These are phyloP conservation scores for Echinometra lucunter DNA, from an alignment of 53 echinoderm and acorn worm species.

Conservation along the genomic window DNA sequence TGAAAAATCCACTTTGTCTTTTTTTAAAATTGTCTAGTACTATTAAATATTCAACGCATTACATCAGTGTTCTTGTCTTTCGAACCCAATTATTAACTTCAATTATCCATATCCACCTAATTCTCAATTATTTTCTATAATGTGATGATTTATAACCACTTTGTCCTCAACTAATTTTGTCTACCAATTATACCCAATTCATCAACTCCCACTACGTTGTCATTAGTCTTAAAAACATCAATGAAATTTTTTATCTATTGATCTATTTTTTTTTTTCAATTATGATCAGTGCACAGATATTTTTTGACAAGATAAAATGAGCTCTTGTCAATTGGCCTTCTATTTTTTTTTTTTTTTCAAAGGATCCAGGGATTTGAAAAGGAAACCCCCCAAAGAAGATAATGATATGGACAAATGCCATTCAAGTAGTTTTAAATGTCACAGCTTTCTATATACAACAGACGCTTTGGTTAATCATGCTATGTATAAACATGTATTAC, in stretches of 20 bases:
- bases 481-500: neutral
- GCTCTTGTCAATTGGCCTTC: too few species aligned
- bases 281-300: too few species aligned
- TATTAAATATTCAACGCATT: too few species aligned
- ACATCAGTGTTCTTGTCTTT: too few species aligned
- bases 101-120: neutral
- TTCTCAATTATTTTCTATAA: neutral
- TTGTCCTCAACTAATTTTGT: neutral
- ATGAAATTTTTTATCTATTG: too few species aligned
- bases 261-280: too few species aligned
- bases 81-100: neutral
- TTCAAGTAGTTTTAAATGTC: neutral
- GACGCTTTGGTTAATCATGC: neutral
- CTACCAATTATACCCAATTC: neutral
- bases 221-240: neutral
- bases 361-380: neutral
- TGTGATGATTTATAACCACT: neutral
- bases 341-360: too few species aligned
- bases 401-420: neutral
- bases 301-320: neutral
- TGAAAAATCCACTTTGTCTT: too few species aligned
- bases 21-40: too few species aligned
- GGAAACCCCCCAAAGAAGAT: neutral
- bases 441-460: neutral
- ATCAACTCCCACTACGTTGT: neutral